phyloP scores from a whole-genome alignment of 37 sponge, comb jelly and placozoan species.

The Halichondria panicea region DNA sequence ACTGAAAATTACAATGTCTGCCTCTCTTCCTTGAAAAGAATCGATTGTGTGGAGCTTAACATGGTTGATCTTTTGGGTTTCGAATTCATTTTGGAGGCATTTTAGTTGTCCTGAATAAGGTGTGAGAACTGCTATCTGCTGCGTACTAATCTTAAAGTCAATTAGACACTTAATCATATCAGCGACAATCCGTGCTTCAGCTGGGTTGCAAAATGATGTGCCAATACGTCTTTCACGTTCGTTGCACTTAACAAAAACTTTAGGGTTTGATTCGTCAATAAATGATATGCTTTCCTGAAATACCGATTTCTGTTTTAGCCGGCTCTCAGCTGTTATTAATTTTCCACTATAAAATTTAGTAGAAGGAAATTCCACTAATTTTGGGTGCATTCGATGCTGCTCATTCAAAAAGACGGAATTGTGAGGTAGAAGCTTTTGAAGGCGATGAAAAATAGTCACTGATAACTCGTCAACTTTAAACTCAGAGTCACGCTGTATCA shows the following conservation, averaged over 20 bases:
- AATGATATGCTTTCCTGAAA: not conserved
- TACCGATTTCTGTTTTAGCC: not conserved
- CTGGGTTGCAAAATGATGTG: conserved; percentile 49
- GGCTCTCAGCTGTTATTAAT: conserved; percentile 40
- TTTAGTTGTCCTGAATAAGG: conserved; percentile 74
- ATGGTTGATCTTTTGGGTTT: not conserved
- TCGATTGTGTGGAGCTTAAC: conserved; percentile 66
- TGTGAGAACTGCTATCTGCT: conserved; percentile 65
- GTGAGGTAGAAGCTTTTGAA: conserved; percentile 26
- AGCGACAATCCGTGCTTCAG: conserved; percentile 53
- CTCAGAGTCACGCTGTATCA: not conserved
- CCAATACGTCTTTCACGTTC: conserved; percentile 27
- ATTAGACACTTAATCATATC: conserved; percentile 39
- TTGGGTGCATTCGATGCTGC: conserved; percentile 82
- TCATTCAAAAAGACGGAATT: conserved; percentile 53
- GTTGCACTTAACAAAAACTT: conserved; percentile 58
- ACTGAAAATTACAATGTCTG: conserved; percentile 73
- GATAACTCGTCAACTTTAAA: conserved; percentile 18
- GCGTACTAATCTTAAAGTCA: conserved; percentile 14
- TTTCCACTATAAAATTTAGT: conserved; percentile 50
- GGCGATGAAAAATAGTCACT: conserved; percentile 72
- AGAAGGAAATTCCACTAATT: conserved; percentile 64
- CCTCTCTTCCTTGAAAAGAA: conserved; percentile 78
- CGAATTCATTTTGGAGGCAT: conserved; percentile 35
- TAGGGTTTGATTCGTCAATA: conserved; percentile 13